phyloP scores from a whole-genome alignment of 2,888 invertebrate genomes.

The Xestoiulus laeticollis region DNA sequence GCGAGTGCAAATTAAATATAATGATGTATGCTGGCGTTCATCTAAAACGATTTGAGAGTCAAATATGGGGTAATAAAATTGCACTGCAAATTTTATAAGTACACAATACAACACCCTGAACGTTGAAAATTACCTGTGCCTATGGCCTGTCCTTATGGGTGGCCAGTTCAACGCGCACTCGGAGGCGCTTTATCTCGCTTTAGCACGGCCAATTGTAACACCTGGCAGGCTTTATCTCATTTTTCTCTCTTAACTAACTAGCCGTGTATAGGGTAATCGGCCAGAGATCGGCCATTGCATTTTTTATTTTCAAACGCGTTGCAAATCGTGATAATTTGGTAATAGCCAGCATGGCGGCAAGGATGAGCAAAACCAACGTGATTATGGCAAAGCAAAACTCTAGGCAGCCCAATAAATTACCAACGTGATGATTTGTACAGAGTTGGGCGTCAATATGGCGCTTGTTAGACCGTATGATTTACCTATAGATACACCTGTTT shows the following conservation, averaged over 20 bases:
- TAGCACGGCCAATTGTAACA: constrained; percentile 29
- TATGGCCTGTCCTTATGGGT: constrained; percentile 23
- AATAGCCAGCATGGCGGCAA: constrained; percentile 21
- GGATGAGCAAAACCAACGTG: constrained; percentile 25
- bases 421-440: constrained; percentile 27
- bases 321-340: constrained; percentile 37
- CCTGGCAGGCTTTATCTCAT: constrained; percentile 34
- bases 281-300: constrained; percentile 1
- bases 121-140: neutral
- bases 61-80: constrained; percentile 23
- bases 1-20: neutral
- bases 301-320: neutral
- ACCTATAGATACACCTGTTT: constrained; percentile 24
- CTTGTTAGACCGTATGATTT: constrained; percentile 9
- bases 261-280: constrained; percentile 21
- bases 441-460: constrained; percentile 31
- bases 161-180: constrained; percentile 22
- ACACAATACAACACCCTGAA: neutral
- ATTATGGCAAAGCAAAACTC: constrained; percentile 21
- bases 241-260: constrained; percentile 37
- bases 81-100: neutral
- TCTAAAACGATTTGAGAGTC: neutral
- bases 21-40: neutral
- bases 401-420: constrained; percentile 34
- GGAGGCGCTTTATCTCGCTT: constrained; percentile 29